A percentile compares a stretch with the other conserved stretches of the same genome.
phyloP scores from a whole-genome alignment of 2,888 invertebrate species.

The Melanotus villosus region DNA sequence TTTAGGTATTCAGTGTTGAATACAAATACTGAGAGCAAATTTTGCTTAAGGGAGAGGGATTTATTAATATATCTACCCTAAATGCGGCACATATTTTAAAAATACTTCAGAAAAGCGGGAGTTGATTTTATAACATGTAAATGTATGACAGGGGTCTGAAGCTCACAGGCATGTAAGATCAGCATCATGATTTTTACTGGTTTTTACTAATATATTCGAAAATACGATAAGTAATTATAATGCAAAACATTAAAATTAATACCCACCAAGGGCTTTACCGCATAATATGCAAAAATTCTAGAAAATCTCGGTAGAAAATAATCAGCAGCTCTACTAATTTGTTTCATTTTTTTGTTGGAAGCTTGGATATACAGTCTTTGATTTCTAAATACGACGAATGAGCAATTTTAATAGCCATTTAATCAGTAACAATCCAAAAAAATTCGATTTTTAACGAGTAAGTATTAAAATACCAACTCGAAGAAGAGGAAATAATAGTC shows the following conservation, averaged over 20 bases:
- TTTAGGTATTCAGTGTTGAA: constrained; percentile 54
- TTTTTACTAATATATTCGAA: constrained; percentile 22
- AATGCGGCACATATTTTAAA: constrained; percentile 44
- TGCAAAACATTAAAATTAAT: background rate
- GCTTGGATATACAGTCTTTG: too few species aligned
- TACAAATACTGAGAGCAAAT: constrained; percentile 55
- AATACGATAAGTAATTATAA: background rate
- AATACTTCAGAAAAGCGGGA: constrained; percentile 41
- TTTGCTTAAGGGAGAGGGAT: constrained; percentile 50
- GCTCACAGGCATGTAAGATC: constrained; percentile 40
- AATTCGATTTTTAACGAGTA: too few species aligned
- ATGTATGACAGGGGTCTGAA: constrained; percentile 27
- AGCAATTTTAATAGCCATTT: too few species aligned
- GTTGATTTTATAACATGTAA: constrained; percentile 45
- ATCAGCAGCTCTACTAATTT: too few species aligned
- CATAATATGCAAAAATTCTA: too few species aligned
- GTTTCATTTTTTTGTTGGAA: too few species aligned
- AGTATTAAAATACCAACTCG: too few species aligned
- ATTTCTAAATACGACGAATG: too few species aligned
- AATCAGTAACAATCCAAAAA: too few species aligned
- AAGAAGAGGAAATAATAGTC: too few species aligned
- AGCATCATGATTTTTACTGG: constrained; percentile 38
- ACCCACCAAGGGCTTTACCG: too few species aligned
- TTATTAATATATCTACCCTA: constrained; percentile 50
- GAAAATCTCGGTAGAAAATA: too few species aligned